A percentile compares a stretch with the other conserved stretches of the same genome.
These are phyloP conservation scores for Poeciliopsis presidionis DNA, from an alignment of 2,797 vertebrate species.

Conservation along the genomic window DNA sequence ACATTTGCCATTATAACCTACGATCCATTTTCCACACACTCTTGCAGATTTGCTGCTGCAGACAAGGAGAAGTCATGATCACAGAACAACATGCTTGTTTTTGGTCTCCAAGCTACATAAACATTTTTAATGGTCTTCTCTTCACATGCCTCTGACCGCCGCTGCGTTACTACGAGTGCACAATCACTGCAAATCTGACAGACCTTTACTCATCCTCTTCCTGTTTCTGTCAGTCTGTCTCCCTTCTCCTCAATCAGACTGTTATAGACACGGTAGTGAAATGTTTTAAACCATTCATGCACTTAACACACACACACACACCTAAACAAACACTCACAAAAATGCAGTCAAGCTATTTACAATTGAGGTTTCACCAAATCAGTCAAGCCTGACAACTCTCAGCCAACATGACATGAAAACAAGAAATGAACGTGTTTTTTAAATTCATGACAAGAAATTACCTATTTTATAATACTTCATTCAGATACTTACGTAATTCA, in stretches of 20 bases:
- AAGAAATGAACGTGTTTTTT: conserved; percentile 1
- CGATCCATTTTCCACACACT: conserved; percentile 5
- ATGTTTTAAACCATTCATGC: conserved; percentile 31
- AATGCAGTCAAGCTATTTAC: conserved; percentile 24
- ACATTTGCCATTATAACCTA: conserved; percentile 6
- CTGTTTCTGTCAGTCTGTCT: conserved; percentile 53
- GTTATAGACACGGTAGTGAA: conserved; percentile 13
- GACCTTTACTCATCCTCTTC: conserved; percentile 44
- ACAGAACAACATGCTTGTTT: conserved; percentile 37
- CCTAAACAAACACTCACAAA: conserved; percentile 3
- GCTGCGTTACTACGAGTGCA: conserved; percentile 27
- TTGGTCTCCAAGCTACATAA: conserved; percentile 33
- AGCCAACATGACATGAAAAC: conserved; percentile 5
- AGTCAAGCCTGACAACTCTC: conserved; percentile 6
- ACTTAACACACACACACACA: neutral
- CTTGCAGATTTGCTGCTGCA: neutral
- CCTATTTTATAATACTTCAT: neutral
- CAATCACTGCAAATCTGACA: conserved; percentile 59
- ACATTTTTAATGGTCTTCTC: conserved; percentile 60
- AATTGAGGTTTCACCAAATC: conserved; percentile 21
- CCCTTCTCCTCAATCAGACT: conserved; percentile 39
- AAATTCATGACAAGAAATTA: neutral
- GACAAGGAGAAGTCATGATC: conserved; percentile 36
- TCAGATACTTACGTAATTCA: neutral
- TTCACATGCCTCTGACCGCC: conserved; percentile 52